Base-by-base conservation (phyloP, 2,797 vertebrate genomes). In the Leptatherina wallacei region DNA sequence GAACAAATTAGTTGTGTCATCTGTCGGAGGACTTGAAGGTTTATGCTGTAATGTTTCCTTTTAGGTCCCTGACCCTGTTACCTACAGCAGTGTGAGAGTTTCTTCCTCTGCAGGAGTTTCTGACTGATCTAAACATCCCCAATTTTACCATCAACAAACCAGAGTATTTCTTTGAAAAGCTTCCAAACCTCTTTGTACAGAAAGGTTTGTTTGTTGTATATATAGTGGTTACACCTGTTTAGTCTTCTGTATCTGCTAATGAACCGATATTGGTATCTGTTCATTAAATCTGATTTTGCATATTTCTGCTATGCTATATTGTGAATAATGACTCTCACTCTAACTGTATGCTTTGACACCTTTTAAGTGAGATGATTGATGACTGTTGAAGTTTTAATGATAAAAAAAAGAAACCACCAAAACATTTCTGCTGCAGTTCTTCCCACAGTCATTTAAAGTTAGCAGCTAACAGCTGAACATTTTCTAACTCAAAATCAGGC, bases 91-190 rank as follows among this genome's bases (percentile, higher is more conserved):
- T 14, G 38, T 40, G 38, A 14, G 13, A 40, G 38, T 40, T 40
- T 40, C 38, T 14, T 40, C 38, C 33, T 10, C 33, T 35, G 33
- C 33, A 35, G 8, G 33, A 35, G 33, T 8, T 35, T 35, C 33
- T 8, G 1, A 0, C 11, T 29, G 63, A 72, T 59, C 24, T 24
- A 38, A 58, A 0, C 18, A 10, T 3, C 58, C 29, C 68, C 29
- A 63, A 55, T 24, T 18, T 40, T 12, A 51, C 49, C 13, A 4
- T 73, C 54, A 65, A 58, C 27, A n/a, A 60, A 65, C 18, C 16
- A 44, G 14, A 44, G 42, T 44, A 18, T 36, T 36, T 36, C 3
- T 11, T 1, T 11, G 11, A 38, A 38, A 35, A 35, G 33, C 33
- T 35, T 35, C 33, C 6, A 3, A 35, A 12, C 36, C 2, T 18